Conservation (phyloP, 2,113 vertebrate genomes). For the Carassius gibelio region DNA sequence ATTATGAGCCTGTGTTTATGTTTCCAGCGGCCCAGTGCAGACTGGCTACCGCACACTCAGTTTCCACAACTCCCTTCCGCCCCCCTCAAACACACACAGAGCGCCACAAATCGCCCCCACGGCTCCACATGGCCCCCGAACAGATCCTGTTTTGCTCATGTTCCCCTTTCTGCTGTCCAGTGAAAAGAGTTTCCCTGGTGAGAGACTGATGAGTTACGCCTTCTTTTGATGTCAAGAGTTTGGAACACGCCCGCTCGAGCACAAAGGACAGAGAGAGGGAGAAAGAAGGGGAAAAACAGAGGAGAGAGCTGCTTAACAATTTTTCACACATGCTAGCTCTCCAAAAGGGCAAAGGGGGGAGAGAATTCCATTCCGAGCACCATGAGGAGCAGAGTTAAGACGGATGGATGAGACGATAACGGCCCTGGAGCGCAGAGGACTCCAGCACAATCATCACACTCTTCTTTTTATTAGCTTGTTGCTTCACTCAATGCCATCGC, state of each 20-base stretch:
- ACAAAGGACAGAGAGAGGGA: slow-evolving; percentile 62
- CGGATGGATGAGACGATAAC: slow-evolving; percentile 47
- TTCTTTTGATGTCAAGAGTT: slow-evolving; percentile 79
- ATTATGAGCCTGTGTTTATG: slow-evolving; percentile 42
- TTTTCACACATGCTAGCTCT: slow-evolving; percentile 22
- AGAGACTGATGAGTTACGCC: slow-evolving; percentile 77
- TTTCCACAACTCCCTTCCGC: neutral
- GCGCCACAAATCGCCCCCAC: slow-evolving; percentile 33
- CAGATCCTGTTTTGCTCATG: slow-evolving; percentile 58
- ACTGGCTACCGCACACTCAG: neutral
- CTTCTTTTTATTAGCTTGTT: slow-evolving; percentile 49
- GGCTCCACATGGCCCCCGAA: slow-evolving; percentile 64
- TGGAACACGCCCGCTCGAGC: slow-evolving; percentile 71
- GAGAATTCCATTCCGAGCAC: slow-evolving; percentile 23
- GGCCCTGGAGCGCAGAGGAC: neutral
- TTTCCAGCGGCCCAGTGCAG: neutral
- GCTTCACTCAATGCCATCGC: slow-evolving; percentile 42
- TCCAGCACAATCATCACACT: slow-evolving; percentile 50
- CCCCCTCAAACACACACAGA: slow-evolving; percentile 3
- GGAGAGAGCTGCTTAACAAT: slow-evolving; percentile 33
- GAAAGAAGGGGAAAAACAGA: neutral
- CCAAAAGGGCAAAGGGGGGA: slow-evolving; percentile 11
- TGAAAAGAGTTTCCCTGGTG: slow-evolving; percentile 71
- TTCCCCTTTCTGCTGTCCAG: slow-evolving; percentile 64
- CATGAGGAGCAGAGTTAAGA: slow-evolving; percentile 38